Evolutionary conservation across 2,797 vertebrate species (phyloP), one percentile per base, ranked within the genome.

Genomic region (Acanthopagrus latus): DNA sequence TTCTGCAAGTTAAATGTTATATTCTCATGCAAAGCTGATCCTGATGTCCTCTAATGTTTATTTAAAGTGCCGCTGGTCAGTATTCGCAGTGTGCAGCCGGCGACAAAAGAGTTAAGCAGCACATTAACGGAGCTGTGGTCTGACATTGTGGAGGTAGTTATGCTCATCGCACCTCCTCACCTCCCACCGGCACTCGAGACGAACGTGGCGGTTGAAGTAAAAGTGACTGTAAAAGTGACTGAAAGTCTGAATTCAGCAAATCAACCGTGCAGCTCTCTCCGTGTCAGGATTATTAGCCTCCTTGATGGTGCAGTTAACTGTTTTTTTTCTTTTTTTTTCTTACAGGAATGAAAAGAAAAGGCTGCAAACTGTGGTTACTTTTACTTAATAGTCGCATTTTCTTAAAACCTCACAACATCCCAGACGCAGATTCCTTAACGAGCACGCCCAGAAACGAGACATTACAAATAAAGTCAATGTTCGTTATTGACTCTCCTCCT

Each of bases 1-100:
- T 11, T 13, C 41, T 54, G 55, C 66, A 86, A 75, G 77, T 88
- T 75, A 25, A 88, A 90, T 77, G 57, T 78, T 62, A 21, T 78
- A 59, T 69, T 86, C 66, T 62, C 81, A 68, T 71, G 48, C 58
- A 58, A 52, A 70, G 70, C 77, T 16, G 18, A 18, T 18, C 0
- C 1, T 1, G 43, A 27, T 76, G 72, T 47, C 71, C 29, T 71
- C 16, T 84, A 44, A 80, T 78, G 83, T 71, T 83, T 43, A 4
- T 51, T 47, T 65, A n/a, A 16, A 62, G 64, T 78, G 51, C 20
- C 83, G 86, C 77, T 62, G 56, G 55, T 38, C 1, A 7, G 29
- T 58, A 57, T 76, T 80, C 73, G 60, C 62, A 38, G 57, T 58
- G 47, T 59, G 69, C 27, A 21, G 13, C 7, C 8, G 57, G 46